Base-by-base conservation (phyloP, 2,888 invertebrate genomes). In the Orthosia gothica region DNA sequence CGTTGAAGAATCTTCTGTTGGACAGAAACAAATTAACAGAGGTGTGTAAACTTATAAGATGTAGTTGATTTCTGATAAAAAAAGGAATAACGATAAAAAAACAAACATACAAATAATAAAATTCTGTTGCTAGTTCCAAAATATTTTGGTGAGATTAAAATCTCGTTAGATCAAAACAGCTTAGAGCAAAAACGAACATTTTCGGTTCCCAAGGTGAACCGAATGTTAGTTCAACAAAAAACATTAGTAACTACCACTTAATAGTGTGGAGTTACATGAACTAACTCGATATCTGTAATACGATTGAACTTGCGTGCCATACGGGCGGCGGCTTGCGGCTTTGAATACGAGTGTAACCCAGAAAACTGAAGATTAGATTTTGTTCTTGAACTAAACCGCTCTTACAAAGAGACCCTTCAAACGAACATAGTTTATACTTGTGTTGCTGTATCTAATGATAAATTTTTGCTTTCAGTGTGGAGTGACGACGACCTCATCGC, bases 401-500 rank as follows among this genome's bases (percentile, higher is more conserved):
- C 40, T 40, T 40, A 9, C 9, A 40, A 40, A 40, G 40, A 40
- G 40, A 40, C 40, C 7, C 40, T 9, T 7, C 5, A 32, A 40
- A 40, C 9, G 7, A 9, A 40, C 7, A 40, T 40, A 9, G 40
- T 40, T 40, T 40, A 40, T 1, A 9, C 7, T 40, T 40, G 7
- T 40, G 9, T 40, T 1, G 9, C 40, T 40, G 9, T 40, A 20
- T 23, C 23, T 26, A 9, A n/a, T 0, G 18, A 4, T n/a, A 26
- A 5, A 0, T 32, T 47, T 66, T 52, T 61, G 50, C 18, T 65
- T 87, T 82, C 89, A 91, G 95, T 85, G 2, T 94, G 95, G 95
- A 83, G 90, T 0, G 93, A 95, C n/a, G 89, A 92, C 1, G 96
- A 97, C 65, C 89, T 97, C 2, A 86, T 93, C 0, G 95, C 96